These are phyloP conservation scores for Tanypteryx hageni DNA, from an alignment of 2,888 invertebrate species.

Conservation along the genomic window DNA sequence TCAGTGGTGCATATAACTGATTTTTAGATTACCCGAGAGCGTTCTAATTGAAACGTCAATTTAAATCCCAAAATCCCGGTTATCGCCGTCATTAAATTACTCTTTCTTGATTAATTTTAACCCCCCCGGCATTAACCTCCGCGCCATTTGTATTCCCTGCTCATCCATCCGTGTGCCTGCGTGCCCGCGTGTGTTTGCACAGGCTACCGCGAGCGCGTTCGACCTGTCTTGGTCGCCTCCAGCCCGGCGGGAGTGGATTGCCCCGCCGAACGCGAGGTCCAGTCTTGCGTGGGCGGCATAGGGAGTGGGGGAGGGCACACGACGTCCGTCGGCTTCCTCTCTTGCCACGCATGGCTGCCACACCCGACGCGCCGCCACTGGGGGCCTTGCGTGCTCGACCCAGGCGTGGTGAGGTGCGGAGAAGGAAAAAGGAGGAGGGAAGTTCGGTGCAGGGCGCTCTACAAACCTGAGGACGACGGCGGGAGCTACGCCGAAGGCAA, in stretches of 20 bases:
- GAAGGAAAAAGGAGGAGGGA: slow-evolving; percentile 79
- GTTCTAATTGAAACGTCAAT: too few species aligned
- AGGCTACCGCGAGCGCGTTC: slow-evolving; percentile 72
- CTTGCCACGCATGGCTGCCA: slow-evolving; percentile 78
- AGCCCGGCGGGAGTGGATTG: slow-evolving; percentile 73
- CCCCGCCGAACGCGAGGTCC: slow-evolving; percentile 78
- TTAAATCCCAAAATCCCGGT: too few species aligned
- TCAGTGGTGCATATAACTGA: too few species aligned
- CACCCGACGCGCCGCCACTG: slow-evolving; percentile 78
- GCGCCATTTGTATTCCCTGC: neutral
- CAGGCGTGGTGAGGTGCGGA: slow-evolving; percentile 75
- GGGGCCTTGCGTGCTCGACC: slow-evolving; percentile 76
- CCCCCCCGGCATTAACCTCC: neutral
- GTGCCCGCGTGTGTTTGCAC: neutral
- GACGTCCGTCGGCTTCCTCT: slow-evolving; percentile 73
- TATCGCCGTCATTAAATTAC: too few species aligned
- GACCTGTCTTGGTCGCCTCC: slow-evolving; percentile 72
- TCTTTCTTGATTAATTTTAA: neutral
- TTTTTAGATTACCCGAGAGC: too few species aligned
- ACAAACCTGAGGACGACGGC: slow-evolving; percentile 71
- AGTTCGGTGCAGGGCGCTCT: slow-evolving; percentile 78
- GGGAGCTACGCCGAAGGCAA: neutral
- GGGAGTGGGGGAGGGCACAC: slow-evolving; percentile 23
- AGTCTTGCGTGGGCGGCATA: slow-evolving; percentile 74
- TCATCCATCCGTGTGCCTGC: neutral